Evolutionary conservation across 1,140 invertebrate species (phyloP).

Genomic region (Chymomyza costata): DNA sequence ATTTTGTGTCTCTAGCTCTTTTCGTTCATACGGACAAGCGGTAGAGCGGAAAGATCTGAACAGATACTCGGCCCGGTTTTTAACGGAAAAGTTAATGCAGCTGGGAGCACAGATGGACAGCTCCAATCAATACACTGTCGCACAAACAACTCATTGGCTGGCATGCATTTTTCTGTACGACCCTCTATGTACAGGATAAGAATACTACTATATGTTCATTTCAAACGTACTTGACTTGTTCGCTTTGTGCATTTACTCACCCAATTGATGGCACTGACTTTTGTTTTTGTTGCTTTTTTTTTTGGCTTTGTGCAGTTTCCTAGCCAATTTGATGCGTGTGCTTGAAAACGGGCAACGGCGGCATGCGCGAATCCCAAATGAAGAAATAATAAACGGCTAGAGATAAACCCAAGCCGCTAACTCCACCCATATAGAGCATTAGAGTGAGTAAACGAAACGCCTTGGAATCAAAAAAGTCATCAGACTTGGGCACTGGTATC

Average conservation of each 20-base stretch:
- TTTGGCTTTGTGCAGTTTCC: not conserved
- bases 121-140: no score
- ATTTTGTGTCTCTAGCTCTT: no score
- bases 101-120: no score
- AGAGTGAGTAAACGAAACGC: constrained; percentile 59
- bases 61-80: no score
- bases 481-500: constrained; percentile 56
- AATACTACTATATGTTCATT: no score
- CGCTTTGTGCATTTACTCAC: not conserved
- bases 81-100: no score
- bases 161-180: no score
- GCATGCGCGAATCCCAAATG: constrained; percentile 72
- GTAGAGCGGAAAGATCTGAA: no score
- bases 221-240: constrained; percentile 6
- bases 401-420: constrained; percentile 60
- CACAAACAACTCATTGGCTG: no score
- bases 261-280: not conserved
- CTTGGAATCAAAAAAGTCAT: constrained; percentile 70
- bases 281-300: not conserved
- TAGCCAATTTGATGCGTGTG: constrained; percentile 72
- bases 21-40: no score
- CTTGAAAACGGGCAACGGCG: constrained; percentile 67
- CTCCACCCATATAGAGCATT: constrained; percentile 63
- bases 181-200: no score
- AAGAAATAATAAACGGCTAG: constrained; percentile 69